Base-by-base conservation (phyloP, 2,888 invertebrate species). In the Diadegma fenestrale region DNA sequence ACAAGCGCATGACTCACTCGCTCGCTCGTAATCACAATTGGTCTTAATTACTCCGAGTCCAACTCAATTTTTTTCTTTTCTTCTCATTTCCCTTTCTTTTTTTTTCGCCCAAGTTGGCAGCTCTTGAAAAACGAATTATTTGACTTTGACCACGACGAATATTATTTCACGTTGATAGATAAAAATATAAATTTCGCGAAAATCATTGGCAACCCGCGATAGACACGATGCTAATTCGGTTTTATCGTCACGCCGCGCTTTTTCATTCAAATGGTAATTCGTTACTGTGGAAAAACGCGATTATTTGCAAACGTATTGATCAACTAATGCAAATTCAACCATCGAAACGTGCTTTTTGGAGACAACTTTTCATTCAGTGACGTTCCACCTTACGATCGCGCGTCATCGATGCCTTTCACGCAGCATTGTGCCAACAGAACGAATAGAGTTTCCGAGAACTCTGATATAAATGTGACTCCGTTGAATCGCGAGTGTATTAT, bases 1-100 rank as follows among this genome's bases (percentile, higher is more conserved):
- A 26, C 69, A 43, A 12, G 26, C 26, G 4, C 33, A 45, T 75
- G 73, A 75, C 73, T 75, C 73, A 63, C 72, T 51, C n/a, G 41
- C 37, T 45, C 26, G 26, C 17, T 17, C 41, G 41, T 66, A 14
- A 71, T 71, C 26, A 6, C 4, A 54, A 30, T 48, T 51, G 3
- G 17, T 14, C 51, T 48, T 37, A 51, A 71, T 71, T 48, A 64
- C 37, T 41, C 22, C 19, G 6, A 22, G 41, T 45, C 33, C 1
- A 43, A 43, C 22, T 45, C 22, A 12, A 66, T 45, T 14, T 58
- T 12, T 26, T 26, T 58, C 26, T 26, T 14, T 26, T 37, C 10
- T 37, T 10, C 8, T 37, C 37, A 10, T 37, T 37, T 33, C 5
- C 33, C 33, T 33, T 33, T 5, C 3, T 4, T 4, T 33, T 33